Conservation (phyloP, 30 jellyfish, hydroid and myxozoan species). For the Morbakka virulenta region DNA sequence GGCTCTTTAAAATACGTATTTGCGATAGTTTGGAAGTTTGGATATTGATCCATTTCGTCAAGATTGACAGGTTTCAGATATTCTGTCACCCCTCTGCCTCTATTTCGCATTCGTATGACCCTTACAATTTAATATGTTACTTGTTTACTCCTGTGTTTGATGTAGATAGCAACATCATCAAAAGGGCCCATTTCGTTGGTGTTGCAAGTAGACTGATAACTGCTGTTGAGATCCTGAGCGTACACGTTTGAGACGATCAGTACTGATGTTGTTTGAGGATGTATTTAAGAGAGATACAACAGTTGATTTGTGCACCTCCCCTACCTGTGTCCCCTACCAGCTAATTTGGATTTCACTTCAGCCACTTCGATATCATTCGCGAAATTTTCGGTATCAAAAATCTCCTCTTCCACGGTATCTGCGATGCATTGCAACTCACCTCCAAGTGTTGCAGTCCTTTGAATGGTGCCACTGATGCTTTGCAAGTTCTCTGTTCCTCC, state of each 20-base stretch:
- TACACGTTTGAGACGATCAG: slow-evolving; percentile 32
- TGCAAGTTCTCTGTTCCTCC: not conserved
- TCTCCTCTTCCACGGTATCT: not conserved
- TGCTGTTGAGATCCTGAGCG: not conserved
- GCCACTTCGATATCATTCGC: not conserved
- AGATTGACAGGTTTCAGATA: too few relatives aligned
- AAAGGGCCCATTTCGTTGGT: slow-evolving; percentile 12
- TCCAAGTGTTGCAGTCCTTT: not conserved
- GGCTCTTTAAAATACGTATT: too few relatives aligned
- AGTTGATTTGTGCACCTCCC: slow-evolving; percentile 27
- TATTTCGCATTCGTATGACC: slow-evolving; percentile 20
- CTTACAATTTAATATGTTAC: slow-evolving; percentile 4
- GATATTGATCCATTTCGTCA: too few relatives aligned
- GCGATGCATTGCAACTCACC: not conserved
- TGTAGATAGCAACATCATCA: slow-evolving; percentile 28
- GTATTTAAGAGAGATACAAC: slow-evolving; percentile 17
- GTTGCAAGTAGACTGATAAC: not conserved
- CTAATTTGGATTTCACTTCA: not conserved
- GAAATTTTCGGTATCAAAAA: not conserved
- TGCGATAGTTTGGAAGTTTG: too few relatives aligned
- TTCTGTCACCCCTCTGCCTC: slow-evolving; percentile 6
- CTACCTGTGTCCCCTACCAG: slow-evolving; percentile 24
- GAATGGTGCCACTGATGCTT: not conserved
- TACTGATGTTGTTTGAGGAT: not conserved
- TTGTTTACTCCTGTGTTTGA: slow-evolving; percentile 2